A percentile compares a stretch with the other conserved stretches of the same genome.
phyloP scores from a whole-genome alignment of 2,797 vertebrate species.

The Odontamblyopus lacepedii region DNA sequence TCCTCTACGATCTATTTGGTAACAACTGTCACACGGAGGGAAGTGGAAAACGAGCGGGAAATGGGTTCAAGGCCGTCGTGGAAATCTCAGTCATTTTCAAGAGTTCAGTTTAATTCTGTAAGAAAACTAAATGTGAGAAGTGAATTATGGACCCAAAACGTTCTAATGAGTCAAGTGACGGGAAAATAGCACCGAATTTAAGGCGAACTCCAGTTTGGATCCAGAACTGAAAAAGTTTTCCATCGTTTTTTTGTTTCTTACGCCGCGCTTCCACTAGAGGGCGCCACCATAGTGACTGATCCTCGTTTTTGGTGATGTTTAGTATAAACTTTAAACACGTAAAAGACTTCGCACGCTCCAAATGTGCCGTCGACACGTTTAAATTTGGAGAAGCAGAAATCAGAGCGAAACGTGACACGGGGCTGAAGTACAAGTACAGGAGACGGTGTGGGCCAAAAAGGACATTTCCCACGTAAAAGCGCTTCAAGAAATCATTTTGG shows the following conservation, averaged over 20 bases:
- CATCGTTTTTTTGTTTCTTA: not conserved
- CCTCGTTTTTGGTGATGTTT: too few species aligned
- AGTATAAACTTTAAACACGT: not conserved
- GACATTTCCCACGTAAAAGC: not conserved
- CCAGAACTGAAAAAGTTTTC: too few species aligned
- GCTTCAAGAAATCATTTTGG: not conserved
- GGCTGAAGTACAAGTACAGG: too few species aligned
- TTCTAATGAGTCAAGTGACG: not conserved
- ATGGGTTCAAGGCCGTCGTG: not conserved
- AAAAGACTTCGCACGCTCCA: not conserved
- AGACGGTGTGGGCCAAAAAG: not conserved
- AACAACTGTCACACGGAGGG: not conserved
- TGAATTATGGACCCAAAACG: not conserved
- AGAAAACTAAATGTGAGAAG: not conserved
- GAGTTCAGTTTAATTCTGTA: not conserved
- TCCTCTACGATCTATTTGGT: constrained; percentile 10
- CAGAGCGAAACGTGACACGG: too few species aligned
- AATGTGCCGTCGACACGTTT: too few species aligned
- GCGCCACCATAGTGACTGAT: not conserved
- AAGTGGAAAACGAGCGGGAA: too few species aligned
- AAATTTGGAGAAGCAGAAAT: too few species aligned
- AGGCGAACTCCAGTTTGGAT: too few species aligned
- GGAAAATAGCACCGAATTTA: not conserved
- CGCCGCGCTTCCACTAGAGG: not conserved
- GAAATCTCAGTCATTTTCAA: not conserved